Evolutionary conservation across 1,140 invertebrate genomes (phyloP), one percentile per base, ranked within the genome.

Genomic region (Pseudomyrmex gracilis): DNA sequence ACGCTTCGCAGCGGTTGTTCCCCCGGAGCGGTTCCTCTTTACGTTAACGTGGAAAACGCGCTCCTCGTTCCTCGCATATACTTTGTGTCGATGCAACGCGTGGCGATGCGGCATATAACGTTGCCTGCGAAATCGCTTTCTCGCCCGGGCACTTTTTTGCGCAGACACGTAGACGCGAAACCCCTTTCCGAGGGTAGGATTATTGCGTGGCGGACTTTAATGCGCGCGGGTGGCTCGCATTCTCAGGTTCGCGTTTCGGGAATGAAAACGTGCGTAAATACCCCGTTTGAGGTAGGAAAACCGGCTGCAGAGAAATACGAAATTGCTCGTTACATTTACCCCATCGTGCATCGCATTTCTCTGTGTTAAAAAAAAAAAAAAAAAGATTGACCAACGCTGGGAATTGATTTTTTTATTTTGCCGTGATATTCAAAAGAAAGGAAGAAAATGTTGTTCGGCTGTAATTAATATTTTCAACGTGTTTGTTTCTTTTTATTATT

Each of bases 21-120:
- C 76, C 76, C 53, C 76, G 76, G 53, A 80, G 66, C 76, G 66
- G 76, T 80, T 70, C 76, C 76, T 82, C 78, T 82, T 63, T 73
- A 82, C 70, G 49, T 82, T 82, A 82, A 82, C 70, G 78, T 57
- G 47, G 34, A 71, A 82, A 73, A 73, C 47, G 55, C 70, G 68
- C 34, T 73, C 15, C 77, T 80, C 68, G 53, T 82, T 63, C 13
- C 63, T 71, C 78, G 68, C 73, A 24, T 34, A 34, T 74, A 82
- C 70, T 82, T 74, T 74, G 78, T 51, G 68, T 74, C 67, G 78
- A 82, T 82, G 58, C 49, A 34, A 7, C 34, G 34, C 68, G n/a
- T 61, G 22, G 68, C 77, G 61, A 73, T 82, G 67, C 43, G 20
- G n/a, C n/a, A n/a, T 70, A 60, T 80, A 80, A 71, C 20, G 66